These are phyloP conservation scores for Drosophila ustulata DNA, from an alignment of 2,888 invertebrate genomes.

Conservation along the genomic window DNA sequence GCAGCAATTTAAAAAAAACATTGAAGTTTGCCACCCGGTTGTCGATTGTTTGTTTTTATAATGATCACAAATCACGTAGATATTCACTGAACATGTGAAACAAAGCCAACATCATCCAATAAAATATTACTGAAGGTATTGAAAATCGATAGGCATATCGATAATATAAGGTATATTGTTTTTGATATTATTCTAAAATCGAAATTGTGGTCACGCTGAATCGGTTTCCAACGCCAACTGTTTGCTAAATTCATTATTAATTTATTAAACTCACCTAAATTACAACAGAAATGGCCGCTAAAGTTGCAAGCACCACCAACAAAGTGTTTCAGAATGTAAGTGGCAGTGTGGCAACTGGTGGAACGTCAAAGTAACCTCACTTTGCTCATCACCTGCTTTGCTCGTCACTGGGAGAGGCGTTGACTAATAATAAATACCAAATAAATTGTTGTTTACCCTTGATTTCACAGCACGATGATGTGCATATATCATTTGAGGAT, in stretches of 20 bases:
- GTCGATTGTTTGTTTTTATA: not conserved
- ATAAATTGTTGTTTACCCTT: not conserved
- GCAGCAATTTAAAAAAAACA: not conserved
- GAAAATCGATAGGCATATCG: not conserved
- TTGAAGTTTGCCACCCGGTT: not conserved
- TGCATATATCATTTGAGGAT: constrained; percentile 97
- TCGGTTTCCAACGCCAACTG: constrained; percentile 57
- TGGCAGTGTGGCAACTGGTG: constrained; percentile 31
- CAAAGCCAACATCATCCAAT: no score
- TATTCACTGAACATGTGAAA: no score
- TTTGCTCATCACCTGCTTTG: constrained; percentile 43
- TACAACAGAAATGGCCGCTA: constrained; percentile 80
- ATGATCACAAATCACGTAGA: no score
- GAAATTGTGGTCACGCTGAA: not conserved
- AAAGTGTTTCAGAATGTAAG: constrained; percentile 91
- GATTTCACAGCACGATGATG: constrained; percentile 88
- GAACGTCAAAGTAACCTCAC: constrained; percentile 67
- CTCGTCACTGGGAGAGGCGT: not conserved
- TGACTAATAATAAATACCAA: constrained; percentile 37
- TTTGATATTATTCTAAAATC: not conserved
- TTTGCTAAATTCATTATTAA: constrained; percentile 51
- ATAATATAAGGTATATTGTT: not conserved
- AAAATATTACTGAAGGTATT: no score
- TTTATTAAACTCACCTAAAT: constrained; percentile 42
- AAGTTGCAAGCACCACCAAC: constrained; percentile 85